Evolutionary conservation across 2,888 invertebrate genomes (phyloP).

Genomic region (Schrankia costaestrigalis): DNA sequence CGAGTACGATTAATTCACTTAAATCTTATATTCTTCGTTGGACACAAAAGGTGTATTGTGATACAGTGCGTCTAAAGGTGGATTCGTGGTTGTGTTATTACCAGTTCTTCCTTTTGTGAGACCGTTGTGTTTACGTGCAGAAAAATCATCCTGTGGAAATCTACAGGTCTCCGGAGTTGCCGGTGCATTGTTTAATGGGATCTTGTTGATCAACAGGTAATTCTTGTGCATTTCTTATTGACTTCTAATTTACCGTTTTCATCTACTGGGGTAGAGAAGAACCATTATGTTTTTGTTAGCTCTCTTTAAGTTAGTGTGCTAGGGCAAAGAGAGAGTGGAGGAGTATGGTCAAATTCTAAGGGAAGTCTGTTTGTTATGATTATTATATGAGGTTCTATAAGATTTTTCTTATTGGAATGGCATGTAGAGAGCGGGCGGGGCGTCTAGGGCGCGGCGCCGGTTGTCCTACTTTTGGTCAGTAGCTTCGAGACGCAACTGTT

Average conservation of each 20-base stretch:
- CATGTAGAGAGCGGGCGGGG: constrained; percentile 41
- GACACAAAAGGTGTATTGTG: constrained; percentile 56
- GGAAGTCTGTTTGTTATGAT: constrained; percentile 6
- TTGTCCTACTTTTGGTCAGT: constrained; percentile 60
- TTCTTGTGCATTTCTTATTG: constrained; percentile 21
- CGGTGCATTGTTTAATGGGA: constrained; percentile 72
- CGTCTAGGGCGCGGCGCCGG: constrained; percentile 65
- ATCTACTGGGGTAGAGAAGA: neutral
- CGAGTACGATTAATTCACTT: constrained; percentile 48
- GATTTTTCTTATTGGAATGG: constrained; percentile 45
- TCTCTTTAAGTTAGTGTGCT: constrained; percentile 7
- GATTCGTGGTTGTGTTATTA: constrained; percentile 67
- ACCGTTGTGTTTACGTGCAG: constrained; percentile 74
- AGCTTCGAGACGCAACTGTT: constrained; percentile 28
- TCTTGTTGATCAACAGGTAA: constrained; percentile 74
- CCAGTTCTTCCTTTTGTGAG: constrained; percentile 74
- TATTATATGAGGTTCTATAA: constrained; percentile 24
- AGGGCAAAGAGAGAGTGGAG: too few relatives aligned
- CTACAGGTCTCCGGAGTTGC: constrained; percentile 51
- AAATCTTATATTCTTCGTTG: constrained; percentile 51
- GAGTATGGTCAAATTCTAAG: too few relatives aligned
- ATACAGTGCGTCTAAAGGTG: constrained; percentile 63
- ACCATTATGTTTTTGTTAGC: neutral
- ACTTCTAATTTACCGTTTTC: constrained; percentile 18
- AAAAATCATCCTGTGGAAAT: constrained; percentile 52